Conservation (phyloP, 2,113 vertebrate genomes). For the Aleadryas rufinucha region DNA sequence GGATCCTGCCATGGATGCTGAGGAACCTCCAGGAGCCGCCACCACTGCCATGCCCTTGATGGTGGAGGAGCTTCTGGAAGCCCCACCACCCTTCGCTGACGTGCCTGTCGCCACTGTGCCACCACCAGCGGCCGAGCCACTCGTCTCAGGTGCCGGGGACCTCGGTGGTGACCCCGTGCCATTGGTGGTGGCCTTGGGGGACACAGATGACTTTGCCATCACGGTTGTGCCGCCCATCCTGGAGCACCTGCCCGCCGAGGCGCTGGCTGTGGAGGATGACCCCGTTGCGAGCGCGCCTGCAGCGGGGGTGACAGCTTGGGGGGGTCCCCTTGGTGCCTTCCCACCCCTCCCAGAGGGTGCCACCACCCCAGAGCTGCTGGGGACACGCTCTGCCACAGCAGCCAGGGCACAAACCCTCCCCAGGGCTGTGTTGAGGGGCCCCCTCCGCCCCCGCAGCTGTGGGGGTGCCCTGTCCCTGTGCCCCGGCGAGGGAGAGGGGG, state of each 20-base stretch:
- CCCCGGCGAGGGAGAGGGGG: not conserved
- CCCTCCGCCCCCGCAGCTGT: fast-evolving
- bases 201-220: not conserved
- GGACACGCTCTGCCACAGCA: fast-evolving
- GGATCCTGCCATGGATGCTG: not conserved
- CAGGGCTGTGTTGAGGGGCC: fast-evolving
- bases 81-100: constrained; percentile 40
- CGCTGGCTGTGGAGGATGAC: not conserved
- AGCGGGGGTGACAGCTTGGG: not conserved
- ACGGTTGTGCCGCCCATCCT: fast-evolving
- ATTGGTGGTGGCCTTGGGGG: not conserved
- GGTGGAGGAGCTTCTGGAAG: constrained; percentile 48
- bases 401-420: not conserved
- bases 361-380: not conserved
- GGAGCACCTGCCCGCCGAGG: not conserved
- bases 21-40: not conserved
- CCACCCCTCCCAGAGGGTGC: not conserved
- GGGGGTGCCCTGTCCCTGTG: not conserved
- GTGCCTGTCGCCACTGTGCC: not conserved
- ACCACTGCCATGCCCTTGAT: not conserved
- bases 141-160: fast-evolving
- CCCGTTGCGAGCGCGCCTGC: fast-evolving
- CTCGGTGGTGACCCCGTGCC: not conserved
- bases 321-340: not conserved
- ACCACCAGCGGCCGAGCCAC: fast-evolving